Evolutionary conservation across 2,113 vertebrate species (phyloP), one percentile per base, ranked within the genome.

Genomic region (Larimichthys crocea): DNA sequence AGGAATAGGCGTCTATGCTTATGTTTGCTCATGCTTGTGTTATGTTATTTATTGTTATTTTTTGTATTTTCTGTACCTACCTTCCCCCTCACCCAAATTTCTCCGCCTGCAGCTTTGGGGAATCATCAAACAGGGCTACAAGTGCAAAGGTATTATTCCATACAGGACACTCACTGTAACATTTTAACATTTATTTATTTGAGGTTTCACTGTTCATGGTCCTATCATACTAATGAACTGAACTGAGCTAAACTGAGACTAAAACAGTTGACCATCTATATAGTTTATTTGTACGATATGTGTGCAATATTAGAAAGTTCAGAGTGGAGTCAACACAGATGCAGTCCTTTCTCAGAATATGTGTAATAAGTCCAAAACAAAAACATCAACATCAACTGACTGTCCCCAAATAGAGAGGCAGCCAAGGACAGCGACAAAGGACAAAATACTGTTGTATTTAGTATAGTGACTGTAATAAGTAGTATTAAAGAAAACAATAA

Each of bases 41-140:
- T 35, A 35, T 8, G 35, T 29, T 53, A 62, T 46, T 20, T 64
- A 42, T 46, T 52, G 19, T 50, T 50, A 40, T 55, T 63, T 81
- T 44, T 74, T 68, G 17, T 66, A 12, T 59, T 40, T 55, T 52
- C 42, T 57, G 0, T 52, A 52, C 15, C 81, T 86, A 77, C 79
- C 86, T 92, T 84, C 5, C 62, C 74, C 76, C 93, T 63, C 59
- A n/a, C 70, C 82, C 84, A 75, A 70, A 87, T 93, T 81, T 93
- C 53, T 5, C 86, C 86, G 69, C 78, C 89, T 95, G 77, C 95
- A 99, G 98, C 97, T 99, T 69, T 99, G 98, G 98, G 98, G 98
- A 73, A 98, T 99, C 94, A 99, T 99, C 95, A 99, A 99, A 90
- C 98, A 99, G 95, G 98, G 98, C 88, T 98, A 96, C 95, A 99